Evolutionary conservation across 2,113 vertebrate genomes (phyloP).

Genomic region (Copsychus sechellarum): DNA sequence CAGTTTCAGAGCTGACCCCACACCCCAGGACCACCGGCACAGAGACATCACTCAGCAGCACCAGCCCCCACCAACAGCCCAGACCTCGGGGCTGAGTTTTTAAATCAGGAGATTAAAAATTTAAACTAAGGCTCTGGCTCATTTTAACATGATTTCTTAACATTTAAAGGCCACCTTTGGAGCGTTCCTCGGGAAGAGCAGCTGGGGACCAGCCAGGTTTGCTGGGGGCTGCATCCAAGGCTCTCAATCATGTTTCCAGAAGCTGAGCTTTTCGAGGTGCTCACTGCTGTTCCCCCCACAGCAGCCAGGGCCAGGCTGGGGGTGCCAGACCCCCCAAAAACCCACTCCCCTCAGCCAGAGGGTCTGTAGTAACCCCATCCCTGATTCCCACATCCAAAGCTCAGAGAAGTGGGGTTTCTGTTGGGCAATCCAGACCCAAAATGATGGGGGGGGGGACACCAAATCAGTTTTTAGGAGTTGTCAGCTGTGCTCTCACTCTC

Average conservation of each 20-base stretch:
- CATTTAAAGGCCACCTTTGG: slow-evolving; percentile 42
- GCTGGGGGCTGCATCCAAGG: not conserved
- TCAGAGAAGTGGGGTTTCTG: fast-evolving
- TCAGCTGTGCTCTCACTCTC: fast-evolving
- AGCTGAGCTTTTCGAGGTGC: not conserved
- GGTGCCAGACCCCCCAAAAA: not conserved
- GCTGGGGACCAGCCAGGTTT: slow-evolving; percentile 15
- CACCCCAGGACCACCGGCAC: not conserved
- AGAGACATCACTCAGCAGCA: not conserved
- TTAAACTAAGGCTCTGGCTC: slow-evolving; percentile 29
- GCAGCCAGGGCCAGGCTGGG: not conserved
- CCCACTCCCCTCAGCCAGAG: not conserved
- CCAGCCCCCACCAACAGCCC: not conserved
- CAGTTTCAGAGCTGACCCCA: fast-evolving
- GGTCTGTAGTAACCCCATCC: fast-evolving
- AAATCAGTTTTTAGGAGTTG: fast-evolving
- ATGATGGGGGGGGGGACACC: fast-evolving
- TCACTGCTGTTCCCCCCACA: not conserved
- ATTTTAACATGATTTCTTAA: slow-evolving; percentile 18
- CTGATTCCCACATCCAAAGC: fast-evolving
- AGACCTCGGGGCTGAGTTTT: slow-evolving; percentile 1
- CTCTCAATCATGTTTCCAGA: not conserved
- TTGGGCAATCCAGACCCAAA: not conserved
- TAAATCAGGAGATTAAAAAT: slow-evolving; percentile 45
- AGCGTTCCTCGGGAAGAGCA: not conserved